Evolutionary conservation across 2,797 vertebrate species (phyloP), one percentile per base, ranked within the genome.

Genomic region (Pseudochromis fuscus): DNA sequence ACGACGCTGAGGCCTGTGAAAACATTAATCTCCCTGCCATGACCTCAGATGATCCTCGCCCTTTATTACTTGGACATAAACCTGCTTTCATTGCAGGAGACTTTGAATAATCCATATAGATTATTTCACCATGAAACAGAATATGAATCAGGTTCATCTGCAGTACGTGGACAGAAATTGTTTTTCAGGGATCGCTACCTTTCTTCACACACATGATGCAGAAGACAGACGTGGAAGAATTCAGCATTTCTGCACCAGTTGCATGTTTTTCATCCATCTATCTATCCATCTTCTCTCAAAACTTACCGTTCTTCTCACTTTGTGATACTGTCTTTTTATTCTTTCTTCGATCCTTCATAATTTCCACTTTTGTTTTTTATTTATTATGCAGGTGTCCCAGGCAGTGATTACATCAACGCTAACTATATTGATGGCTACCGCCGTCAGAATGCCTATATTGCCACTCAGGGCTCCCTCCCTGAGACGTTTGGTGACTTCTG

Each of bases 401-500:
- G 97, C 79, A 97, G 97, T 31, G 98, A 99, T 93, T 99, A 99
- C 83, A 96, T 98, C 84, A 99, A 99, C 55, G 94, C 96, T 59
- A 99, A 99, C 92, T 99, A 99, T 71, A 96, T 99, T 53, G 98
- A 99, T 50, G 98, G 98, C 48, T 99, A 98, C 86, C 95, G 97
- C 75, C 96, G 97, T 60, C 98, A 99, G 89, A 99, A 98, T 1
- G 97, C 98, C 46, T 99, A 99, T 28, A 97, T 99, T 52, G 98
- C 98, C 84, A 99, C 98, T 0, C 98, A 99, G 89, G 98, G 98
- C 7, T 93, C 97, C 25, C 92, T 99, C 79, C 97, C 98, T 0
- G 98, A 99, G 93, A 98, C 97, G 0, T 98, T 98, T 50, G 96
- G 97, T 60, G 98, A 99, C 87, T 99, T 99, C 91, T 99, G 98